Evolutionary conservation across 2,797 vertebrate species (phyloP).

Genomic region (Danio albolineatus): DNA sequence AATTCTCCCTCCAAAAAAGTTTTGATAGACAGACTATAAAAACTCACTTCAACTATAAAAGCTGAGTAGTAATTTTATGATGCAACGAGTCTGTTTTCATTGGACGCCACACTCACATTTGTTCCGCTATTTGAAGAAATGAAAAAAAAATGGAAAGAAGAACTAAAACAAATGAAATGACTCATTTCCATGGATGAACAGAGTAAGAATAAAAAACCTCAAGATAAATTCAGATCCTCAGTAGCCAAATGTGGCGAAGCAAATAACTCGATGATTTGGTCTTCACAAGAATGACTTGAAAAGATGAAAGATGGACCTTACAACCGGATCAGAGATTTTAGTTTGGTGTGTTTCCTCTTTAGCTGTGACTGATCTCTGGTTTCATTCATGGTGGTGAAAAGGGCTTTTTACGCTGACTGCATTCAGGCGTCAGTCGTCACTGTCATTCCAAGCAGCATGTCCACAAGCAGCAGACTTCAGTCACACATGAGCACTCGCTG

Average conservation of each 20-base stretch:
- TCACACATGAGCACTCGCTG: slow-evolving; percentile 62
- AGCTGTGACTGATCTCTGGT: slow-evolving; percentile 36
- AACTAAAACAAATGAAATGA: neutral
- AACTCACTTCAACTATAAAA: slow-evolving; percentile 23
- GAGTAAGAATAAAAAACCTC: neutral
- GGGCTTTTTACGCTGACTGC: slow-evolving; percentile 32
- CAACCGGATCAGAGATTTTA: slow-evolving; percentile 25
- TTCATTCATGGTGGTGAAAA: slow-evolving; percentile 55
- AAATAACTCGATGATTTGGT: neutral
- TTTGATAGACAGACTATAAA: neutral
- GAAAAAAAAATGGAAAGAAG: neutral
- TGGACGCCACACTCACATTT: slow-evolving; percentile 25
- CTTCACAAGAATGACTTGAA: slow-evolving; percentile 29
- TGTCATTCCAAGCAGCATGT: slow-evolving; percentile 26
- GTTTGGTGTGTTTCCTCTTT: slow-evolving; percentile 39
- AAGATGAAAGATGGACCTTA: slow-evolving; percentile 22
- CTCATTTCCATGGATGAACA: slow-evolving; percentile 24
- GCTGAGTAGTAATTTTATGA: slow-evolving; percentile 24
- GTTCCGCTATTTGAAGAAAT: neutral
- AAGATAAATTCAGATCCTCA: slow-evolving; percentile 15
- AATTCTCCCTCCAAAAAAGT: neutral
- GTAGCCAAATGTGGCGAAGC: neutral
- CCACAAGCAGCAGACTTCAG: slow-evolving; percentile 31
- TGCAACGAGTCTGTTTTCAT: slow-evolving; percentile 23
- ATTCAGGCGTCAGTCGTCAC: slow-evolving; percentile 60